A percentile compares a stretch with the other conserved stretches of the same genome.
phyloP scores from a whole-genome alignment of 2,888 invertebrate species.

The Thysanoteuthis rhombus region DNA sequence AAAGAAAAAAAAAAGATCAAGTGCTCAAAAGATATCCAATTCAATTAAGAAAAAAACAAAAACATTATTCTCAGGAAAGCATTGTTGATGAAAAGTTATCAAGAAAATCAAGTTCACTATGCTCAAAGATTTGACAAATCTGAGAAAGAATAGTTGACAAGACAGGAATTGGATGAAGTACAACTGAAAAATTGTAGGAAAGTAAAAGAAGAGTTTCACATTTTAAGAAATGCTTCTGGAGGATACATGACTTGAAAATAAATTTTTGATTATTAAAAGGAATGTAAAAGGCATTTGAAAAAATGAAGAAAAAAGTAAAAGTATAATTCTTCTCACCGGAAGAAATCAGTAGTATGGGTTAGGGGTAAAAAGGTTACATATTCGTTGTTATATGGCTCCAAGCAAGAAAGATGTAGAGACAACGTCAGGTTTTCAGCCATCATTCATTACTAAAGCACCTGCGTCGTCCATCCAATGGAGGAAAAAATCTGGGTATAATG shows the following conservation, averaged over 20 bases:
- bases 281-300: background rate
- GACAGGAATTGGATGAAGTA: background rate
- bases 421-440: slow-evolving; percentile 29
- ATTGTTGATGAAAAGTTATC: background rate
- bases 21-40: too few relatives aligned
- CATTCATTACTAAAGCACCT: slow-evolving; percentile 30
- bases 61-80: too few relatives aligned
- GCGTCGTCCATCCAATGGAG: slow-evolving; percentile 28
- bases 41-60: too few relatives aligned
- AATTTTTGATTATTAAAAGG: background rate
- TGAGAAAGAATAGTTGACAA: background rate
- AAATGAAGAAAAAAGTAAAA: background rate
- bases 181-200: background rate
- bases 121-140: background rate
- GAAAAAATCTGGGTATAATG: slow-evolving; percentile 25
- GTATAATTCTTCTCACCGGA: slow-evolving; percentile 21
- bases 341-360: background rate
- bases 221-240: background rate
- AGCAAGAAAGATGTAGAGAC: slow-evolving; percentile 21
- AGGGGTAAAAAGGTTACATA: slow-evolving; percentile 23
- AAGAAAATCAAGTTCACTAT: background rate
- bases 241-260: background rate
- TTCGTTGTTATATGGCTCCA: slow-evolving; percentile 27
- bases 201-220: background rate
- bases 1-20: background rate